Conservation (phyloP, 2,113 vertebrate genomes). For the Hippocampus zosterae region DNA sequence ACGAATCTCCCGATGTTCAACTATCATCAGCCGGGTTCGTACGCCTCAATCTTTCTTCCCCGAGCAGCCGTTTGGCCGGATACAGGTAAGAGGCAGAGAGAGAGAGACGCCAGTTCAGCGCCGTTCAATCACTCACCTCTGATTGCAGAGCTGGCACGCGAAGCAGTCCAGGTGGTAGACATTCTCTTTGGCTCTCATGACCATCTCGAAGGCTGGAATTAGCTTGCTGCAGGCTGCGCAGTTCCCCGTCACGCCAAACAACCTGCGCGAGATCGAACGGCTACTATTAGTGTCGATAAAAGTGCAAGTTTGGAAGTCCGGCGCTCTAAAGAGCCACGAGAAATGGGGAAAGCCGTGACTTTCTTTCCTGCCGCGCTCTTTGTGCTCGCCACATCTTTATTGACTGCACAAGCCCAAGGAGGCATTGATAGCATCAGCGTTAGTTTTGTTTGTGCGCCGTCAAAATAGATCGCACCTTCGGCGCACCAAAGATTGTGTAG, state of each 20-base stretch:
- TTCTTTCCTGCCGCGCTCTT: background rate
- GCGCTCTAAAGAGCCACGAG: background rate
- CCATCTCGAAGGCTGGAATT: slow-evolving; percentile 99
- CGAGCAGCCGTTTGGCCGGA: slow-evolving; percentile 5
- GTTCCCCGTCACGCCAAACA: slow-evolving; percentile 97
- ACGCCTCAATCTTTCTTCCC: background rate
- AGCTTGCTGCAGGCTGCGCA: slow-evolving; percentile 98
- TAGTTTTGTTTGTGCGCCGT: background rate
- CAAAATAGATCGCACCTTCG: background rate
- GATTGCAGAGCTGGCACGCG: slow-evolving; percentile 97
- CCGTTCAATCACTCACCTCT: slow-evolving; percentile 79
- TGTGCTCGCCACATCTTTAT: background rate
- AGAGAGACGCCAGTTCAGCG: slow-evolving; percentile 3
- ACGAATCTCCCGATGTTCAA: slow-evolving; percentile 17
- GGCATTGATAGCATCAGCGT: background rate
- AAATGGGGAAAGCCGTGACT: background rate
- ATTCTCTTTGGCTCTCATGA: slow-evolving; percentile 98
- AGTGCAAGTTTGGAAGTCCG: background rate
- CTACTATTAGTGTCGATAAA: background rate
- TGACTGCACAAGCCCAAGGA: background rate
- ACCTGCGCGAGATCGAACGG: slow-evolving; percentile 65
- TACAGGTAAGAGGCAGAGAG: background rate
- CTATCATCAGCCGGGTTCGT: slow-evolving; percentile 17
- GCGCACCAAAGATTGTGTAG: background rate
- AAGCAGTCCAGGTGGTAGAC: slow-evolving; percentile 99